These are phyloP conservation scores for Nasonia longicornis DNA, from an alignment of 1,140 invertebrate species.

Conservation along the genomic window DNA sequence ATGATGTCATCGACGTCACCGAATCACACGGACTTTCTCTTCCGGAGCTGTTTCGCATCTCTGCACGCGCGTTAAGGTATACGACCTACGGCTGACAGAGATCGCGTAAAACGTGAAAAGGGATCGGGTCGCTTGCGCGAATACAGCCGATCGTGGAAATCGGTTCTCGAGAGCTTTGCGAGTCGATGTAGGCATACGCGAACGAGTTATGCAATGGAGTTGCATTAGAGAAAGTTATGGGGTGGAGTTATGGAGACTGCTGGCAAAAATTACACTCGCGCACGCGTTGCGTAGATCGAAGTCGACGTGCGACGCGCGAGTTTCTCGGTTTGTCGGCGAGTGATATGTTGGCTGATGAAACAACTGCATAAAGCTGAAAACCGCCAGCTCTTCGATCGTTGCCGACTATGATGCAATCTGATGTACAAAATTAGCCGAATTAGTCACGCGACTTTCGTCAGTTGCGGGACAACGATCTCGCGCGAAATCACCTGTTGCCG, in stretches of 20 bases:
- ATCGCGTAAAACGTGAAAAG: background rate
- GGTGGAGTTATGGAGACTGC: background rate
- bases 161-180: background rate
- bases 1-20: conserved; percentile 28
- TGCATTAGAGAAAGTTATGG: background rate
- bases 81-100: background rate
- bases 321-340: background rate
- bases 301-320: background rate
- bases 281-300: background rate
- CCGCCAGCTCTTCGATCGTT: too few species aligned
- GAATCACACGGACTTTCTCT: conserved; percentile 23
- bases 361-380: background rate
- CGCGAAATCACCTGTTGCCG: background rate
- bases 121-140: background rate
- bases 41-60: background rate
- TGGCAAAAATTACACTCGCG: background rate
- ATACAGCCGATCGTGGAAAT: background rate
- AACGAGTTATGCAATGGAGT: background rate
- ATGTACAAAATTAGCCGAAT: background rate
- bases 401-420: too few species aligned
- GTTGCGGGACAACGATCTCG: background rate
- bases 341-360: background rate
- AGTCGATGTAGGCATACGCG: too few species aligned
- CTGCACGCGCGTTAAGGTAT: background rate
- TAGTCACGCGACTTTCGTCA: background rate